Conservation (phyloP, 2,888 invertebrate genomes). For the Gisinianus flammeolus region DNA sequence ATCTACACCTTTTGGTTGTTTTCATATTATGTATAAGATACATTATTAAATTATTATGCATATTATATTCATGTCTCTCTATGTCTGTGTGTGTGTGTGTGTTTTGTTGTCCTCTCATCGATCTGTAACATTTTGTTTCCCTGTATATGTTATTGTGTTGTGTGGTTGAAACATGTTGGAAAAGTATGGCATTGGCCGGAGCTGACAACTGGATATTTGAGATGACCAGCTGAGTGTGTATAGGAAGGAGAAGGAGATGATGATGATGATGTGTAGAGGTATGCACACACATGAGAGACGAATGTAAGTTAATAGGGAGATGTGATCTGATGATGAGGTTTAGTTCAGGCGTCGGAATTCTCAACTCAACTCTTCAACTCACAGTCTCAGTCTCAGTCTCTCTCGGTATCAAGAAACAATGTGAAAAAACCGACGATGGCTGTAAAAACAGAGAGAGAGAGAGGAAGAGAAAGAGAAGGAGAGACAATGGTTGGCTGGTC, state of each 20-base stretch:
- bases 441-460: neutral
- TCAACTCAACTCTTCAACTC: neutral
- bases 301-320: slow-evolving; percentile 35
- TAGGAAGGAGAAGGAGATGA: neutral
- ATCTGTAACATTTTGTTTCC: neutral
- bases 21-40: no score
- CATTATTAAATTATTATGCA: neutral
- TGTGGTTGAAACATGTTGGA: neutral
- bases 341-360: slow-evolving; percentile 25
- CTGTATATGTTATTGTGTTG: neutral
- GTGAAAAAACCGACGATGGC: slow-evolving; percentile 1
- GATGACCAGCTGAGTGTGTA: slow-evolving; percentile 5
- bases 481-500: slow-evolving; percentile 22
- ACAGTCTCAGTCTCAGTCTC: neutral
- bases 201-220: slow-evolving; percentile 9
- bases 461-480: neutral
- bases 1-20: neutral
- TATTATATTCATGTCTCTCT: no score
- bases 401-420: neutral
- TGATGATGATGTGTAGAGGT: slow-evolving; percentile 28
- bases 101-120: neutral
- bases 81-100: no score
- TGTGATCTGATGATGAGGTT: slow-evolving; percentile 37
- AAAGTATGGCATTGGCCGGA: neutral
- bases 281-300: neutral